phyloP scores from a whole-genome alignment of 2,113 vertebrate genomes.

The Atractosteus spatula region DNA sequence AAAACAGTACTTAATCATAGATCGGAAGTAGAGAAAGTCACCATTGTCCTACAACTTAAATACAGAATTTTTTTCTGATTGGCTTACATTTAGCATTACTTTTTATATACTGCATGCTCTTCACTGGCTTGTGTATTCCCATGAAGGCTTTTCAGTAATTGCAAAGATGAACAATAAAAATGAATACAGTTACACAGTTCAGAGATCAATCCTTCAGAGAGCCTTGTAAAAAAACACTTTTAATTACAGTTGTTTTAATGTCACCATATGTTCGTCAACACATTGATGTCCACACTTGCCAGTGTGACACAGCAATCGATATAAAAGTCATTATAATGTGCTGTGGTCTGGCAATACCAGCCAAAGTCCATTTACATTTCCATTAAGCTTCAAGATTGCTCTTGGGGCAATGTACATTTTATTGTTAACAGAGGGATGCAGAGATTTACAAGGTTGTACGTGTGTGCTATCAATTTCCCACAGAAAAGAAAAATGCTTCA shows the following conservation, averaged over 20 bases:
- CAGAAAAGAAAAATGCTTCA: too few relatives aligned
- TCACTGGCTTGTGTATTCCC: slow-evolving; percentile 40
- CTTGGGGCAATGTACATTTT: too few relatives aligned
- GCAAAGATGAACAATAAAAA: slow-evolving; percentile 20
- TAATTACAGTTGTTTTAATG: neutral
- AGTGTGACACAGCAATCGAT: neutral
- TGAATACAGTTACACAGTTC: neutral
- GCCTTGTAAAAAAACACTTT: neutral
- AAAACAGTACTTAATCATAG: too few relatives aligned
- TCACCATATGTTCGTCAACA: neutral
- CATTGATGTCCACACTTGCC: neutral
- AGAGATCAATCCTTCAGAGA: neutral
- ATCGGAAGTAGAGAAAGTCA: too few relatives aligned
- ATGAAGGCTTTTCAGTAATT: slow-evolving; percentile 26
- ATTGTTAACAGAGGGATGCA: too few relatives aligned
- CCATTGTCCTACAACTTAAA: too few relatives aligned
- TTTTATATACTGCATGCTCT: slow-evolving; percentile 19
- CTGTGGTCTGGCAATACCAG: neutral
- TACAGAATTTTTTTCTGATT: slow-evolving; percentile 8
- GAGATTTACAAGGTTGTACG: too few relatives aligned
- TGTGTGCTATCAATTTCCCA: too few relatives aligned
- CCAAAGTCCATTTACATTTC: neutral
- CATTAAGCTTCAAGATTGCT: too few relatives aligned
- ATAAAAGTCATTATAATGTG: neutral
- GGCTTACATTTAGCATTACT: slow-evolving; percentile 25